Evolutionary conservation across 2,797 vertebrate genomes (phyloP).

Genomic region (Pteronotus mesoamericanus): DNA sequence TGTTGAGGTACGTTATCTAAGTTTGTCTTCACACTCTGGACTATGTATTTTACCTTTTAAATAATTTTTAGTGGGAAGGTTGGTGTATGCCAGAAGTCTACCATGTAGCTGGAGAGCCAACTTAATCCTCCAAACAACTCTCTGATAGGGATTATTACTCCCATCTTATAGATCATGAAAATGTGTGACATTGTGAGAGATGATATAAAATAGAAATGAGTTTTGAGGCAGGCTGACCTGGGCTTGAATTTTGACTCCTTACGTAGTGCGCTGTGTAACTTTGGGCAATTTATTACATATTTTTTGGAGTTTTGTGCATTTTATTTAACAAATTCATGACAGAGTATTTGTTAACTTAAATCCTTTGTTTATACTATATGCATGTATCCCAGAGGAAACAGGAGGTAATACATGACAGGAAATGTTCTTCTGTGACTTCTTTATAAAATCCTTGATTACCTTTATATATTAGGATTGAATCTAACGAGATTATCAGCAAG

Average conservation of each 20-base stretch:
- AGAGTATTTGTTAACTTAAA: conserved; percentile 29
- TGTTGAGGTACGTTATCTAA: no score
- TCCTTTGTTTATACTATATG: not conserved
- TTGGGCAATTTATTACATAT: not conserved
- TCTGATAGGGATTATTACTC: not conserved
- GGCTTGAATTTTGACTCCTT: not conserved
- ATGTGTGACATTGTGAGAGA: not conserved
- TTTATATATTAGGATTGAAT: conserved; percentile 92
- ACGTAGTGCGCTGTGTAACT: not conserved
- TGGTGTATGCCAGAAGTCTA: not conserved
- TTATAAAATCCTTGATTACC: conserved; percentile 75
- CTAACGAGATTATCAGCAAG: conserved; percentile 95
- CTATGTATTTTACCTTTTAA: not conserved
- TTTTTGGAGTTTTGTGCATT: conserved; percentile 15
- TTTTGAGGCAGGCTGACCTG: not conserved
- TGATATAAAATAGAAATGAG: not conserved
- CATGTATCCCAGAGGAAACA: not conserved
- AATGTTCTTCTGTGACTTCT: conserved; percentile 19
- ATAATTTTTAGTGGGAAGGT: not conserved
- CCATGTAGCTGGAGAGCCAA: not conserved
- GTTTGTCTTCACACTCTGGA: not conserved
- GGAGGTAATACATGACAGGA: not conserved
- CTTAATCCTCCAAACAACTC: not conserved
- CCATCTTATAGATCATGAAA: not conserved
- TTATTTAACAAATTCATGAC: conserved; percentile 73